phyloP scores from a whole-genome alignment of 2,888 invertebrate species.

The Meliscaeva auricollis region DNA sequence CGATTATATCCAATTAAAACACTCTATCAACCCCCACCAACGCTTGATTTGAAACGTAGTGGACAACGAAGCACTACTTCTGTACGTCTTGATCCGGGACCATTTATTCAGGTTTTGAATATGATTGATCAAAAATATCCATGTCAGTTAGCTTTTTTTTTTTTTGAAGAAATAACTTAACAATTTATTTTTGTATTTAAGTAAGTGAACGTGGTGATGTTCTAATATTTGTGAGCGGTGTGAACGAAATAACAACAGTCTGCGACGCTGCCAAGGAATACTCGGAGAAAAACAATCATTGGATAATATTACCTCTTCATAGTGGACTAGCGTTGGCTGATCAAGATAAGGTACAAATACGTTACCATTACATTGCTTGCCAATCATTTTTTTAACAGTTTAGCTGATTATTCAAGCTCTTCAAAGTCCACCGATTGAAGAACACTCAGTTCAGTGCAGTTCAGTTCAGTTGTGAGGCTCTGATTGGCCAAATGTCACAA shows the following conservation, averaged over 20 bases:
- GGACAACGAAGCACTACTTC: constrained; percentile 85
- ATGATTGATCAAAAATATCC: constrained; percentile 96
- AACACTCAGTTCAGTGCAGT: no score
- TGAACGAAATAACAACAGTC: constrained; percentile 95
- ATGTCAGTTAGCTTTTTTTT: constrained; percentile 79
- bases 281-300: constrained; percentile 89
- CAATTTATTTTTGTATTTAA: no score
- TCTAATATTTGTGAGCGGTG: constrained; percentile 97
- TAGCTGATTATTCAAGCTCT: no score
- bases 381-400: no score
- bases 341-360: constrained; percentile 96
- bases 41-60: constrained; percentile 85
- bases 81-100: constrained; percentile 94
- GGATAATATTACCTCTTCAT: constrained; percentile 97
- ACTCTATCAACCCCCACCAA: constrained; percentile 90
- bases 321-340: constrained; percentile 96
- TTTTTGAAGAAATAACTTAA: constrained; percentile 28
- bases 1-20: constrained; percentile 96
- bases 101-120: constrained; percentile 96
- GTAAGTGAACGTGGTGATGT: constrained; percentile 95
- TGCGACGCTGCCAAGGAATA: constrained; percentile 95
- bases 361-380: no score
- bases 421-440: no score
- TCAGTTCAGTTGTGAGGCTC: no score
- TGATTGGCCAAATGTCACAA: no score